Conservation (phyloP, 2,113 vertebrate genomes). For the Eonycteris spelaea region DNA sequence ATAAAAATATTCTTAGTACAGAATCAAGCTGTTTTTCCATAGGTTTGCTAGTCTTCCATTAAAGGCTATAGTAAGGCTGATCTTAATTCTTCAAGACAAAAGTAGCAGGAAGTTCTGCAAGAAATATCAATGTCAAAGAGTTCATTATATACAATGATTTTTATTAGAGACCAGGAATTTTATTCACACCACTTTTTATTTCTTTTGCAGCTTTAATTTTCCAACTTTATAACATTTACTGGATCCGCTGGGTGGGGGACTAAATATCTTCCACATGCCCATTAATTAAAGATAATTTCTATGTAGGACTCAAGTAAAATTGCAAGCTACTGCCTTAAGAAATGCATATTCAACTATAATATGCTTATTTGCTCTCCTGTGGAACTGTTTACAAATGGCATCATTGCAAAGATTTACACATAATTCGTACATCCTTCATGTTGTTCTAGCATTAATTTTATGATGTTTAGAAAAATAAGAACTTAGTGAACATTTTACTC, state of each 20-base stretch:
- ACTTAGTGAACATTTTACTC: conserved; percentile 25
- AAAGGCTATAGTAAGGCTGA: not conserved
- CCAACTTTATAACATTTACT: conserved; percentile 16
- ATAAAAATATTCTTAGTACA: not conserved
- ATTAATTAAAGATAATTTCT: conserved; percentile 41
- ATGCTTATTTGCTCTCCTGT: not conserved
- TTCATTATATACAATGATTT: conserved; percentile 20
- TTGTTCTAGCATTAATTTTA: conserved; percentile 17
- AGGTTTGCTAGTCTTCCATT: not conserved
- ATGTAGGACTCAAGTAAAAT: conserved; percentile 12
- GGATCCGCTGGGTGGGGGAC: not conserved
- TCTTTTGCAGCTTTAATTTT: conserved; percentile 32
- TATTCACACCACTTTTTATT: conserved; percentile 14
- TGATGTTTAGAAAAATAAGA: not conserved
- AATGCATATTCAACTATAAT: conserved; percentile 1
- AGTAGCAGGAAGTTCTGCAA: not conserved
- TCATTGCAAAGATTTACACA: not conserved
- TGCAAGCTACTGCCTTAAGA: not conserved
- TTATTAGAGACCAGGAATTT: conserved; percentile 46
- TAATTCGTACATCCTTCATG: not conserved
- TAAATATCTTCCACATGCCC: not conserved
- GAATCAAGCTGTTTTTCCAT: not conserved
- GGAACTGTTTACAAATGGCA: conserved; percentile 7
- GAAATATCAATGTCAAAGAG: conserved; percentile 11
- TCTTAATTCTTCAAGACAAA: not conserved